Percentiles rank a stretch among this genome's conserved stretches.
These are phyloP conservation scores for Phthorimaea operculella DNA, from an alignment of 1,140 invertebrate species.

Conservation along the genomic window DNA sequence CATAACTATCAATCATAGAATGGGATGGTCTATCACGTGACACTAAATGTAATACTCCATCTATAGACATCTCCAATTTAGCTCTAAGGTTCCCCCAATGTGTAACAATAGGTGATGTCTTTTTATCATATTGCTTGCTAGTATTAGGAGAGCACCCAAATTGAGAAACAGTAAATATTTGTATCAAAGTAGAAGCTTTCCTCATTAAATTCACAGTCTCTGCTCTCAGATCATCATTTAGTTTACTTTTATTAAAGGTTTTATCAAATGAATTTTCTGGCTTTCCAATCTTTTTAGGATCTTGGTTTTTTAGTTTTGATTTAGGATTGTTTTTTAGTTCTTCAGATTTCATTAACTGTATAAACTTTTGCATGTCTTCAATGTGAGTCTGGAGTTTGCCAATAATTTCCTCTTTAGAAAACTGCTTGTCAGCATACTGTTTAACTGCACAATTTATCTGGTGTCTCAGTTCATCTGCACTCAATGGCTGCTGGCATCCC, in stretches of 20 bases:
- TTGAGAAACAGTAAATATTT: slow-evolving; percentile 93
- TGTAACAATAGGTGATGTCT: slow-evolving; percentile 78
- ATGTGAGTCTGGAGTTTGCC: slow-evolving; percentile 97
- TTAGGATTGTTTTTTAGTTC: slow-evolving; percentile 72
- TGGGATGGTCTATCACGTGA: slow-evolving; percentile 64
- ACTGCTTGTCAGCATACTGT: slow-evolving; percentile 92
- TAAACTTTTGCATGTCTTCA: slow-evolving; percentile 95
- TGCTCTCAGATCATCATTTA: slow-evolving; percentile 53
- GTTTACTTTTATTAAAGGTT: slow-evolving; percentile 43
- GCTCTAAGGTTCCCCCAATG: slow-evolving; percentile 96
- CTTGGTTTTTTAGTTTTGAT: slow-evolving; percentile 44
- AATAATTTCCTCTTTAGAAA: slow-evolving; percentile 89
- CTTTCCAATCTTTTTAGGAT: slow-evolving; percentile 67
- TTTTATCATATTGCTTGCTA: slow-evolving; percentile 86
- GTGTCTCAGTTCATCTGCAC: slow-evolving; percentile 71
- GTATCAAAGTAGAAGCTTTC: slow-evolving; percentile 86
- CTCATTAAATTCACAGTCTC: slow-evolving; percentile 87
- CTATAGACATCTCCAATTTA: slow-evolving; percentile 89
- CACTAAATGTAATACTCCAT: slow-evolving; percentile 77
- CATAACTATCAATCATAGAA: slow-evolving; percentile 60
- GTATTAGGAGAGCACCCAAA: slow-evolving; percentile 94
- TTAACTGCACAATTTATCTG: slow-evolving; percentile 74
- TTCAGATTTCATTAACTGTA: slow-evolving; percentile 93
- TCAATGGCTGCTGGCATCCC: slow-evolving; percentile 73
- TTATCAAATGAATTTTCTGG: slow-evolving; percentile 77